Evolutionary conservation across 1,140 invertebrate genomes (phyloP).

Genomic region (Cydia fagiglandana): DNA sequence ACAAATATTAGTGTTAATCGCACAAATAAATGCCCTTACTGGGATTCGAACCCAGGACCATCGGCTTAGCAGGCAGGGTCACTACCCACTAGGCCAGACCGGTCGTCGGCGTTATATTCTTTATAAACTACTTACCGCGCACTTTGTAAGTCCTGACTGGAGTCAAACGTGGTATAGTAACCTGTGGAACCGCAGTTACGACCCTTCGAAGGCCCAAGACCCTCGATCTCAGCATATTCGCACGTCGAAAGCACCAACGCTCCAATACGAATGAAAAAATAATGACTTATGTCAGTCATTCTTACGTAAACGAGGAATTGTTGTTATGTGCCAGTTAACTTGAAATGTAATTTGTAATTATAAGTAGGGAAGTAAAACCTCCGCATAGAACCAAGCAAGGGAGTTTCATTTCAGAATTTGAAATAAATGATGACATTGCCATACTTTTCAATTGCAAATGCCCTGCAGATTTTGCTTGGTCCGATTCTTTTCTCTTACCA

Average conservation of each 20-base stretch:
- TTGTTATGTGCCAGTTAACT: neutral
- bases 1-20: no score
- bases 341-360: neutral
- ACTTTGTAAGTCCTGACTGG: neutral
- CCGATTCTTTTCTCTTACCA: no score
- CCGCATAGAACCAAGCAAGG: no score
- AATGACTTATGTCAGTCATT: slow-evolving; percentile 2
- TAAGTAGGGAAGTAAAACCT: neutral
- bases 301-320: neutral
- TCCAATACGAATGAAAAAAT: neutral
- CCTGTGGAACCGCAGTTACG: neutral
- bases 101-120: no score
- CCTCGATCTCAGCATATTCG: slow-evolving; percentile 11
- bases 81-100: no score
- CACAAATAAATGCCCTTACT: no score
- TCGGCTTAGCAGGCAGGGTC: no score
- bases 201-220: neutral
- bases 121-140: neutral
- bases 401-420: no score
- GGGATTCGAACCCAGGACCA: no score
- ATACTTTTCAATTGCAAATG: no score
- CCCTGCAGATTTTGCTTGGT: no score
- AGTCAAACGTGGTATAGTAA: neutral
- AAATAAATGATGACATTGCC: no score
- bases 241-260: neutral